Evolutionary conservation across 2,888 invertebrate species (phyloP).

Genomic region (Teleogryllus oceanicus): DNA sequence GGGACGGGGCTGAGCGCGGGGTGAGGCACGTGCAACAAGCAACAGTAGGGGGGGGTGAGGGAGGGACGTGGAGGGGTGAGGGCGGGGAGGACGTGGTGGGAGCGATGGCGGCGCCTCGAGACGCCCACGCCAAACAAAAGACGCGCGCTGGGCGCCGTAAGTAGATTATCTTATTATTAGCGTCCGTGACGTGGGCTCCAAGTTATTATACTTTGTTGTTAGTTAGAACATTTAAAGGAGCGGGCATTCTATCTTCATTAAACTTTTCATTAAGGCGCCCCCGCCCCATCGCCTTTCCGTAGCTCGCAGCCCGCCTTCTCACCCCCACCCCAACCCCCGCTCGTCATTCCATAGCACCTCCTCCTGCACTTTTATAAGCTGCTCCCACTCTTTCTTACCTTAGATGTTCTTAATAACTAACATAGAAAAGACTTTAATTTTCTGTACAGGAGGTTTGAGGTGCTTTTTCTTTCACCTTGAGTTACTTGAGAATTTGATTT

Average conservation of each 20-base stretch:
- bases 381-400: not conserved
- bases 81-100: too few species aligned
- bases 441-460: not conserved
- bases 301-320: not conserved
- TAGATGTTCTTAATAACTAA: not conserved
- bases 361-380: not conserved
- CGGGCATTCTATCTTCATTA: constrained; percentile 29
- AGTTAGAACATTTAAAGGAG: constrained; percentile 28
- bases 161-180: constrained; percentile 29
- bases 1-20: too few species aligned
- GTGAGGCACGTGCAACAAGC: too few species aligned
- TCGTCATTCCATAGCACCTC: not conserved
- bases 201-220: constrained; percentile 28
- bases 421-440: not conserved
- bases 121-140: not conserved
- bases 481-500: not conserved
- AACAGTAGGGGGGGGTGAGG: too few species aligned
- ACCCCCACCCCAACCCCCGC: not conserved
- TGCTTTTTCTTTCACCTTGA: not conserved
- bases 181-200: constrained; percentile 26
- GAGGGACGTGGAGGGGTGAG: too few species aligned
- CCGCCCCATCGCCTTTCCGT: constrained; percentile 23
- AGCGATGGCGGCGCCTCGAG: not conserved
- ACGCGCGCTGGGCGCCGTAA: constrained; percentile 18
- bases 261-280: constrained; percentile 31